Evolutionary conservation across 2,113 vertebrate genomes (phyloP).

Genomic region (Lota lota): DNA sequence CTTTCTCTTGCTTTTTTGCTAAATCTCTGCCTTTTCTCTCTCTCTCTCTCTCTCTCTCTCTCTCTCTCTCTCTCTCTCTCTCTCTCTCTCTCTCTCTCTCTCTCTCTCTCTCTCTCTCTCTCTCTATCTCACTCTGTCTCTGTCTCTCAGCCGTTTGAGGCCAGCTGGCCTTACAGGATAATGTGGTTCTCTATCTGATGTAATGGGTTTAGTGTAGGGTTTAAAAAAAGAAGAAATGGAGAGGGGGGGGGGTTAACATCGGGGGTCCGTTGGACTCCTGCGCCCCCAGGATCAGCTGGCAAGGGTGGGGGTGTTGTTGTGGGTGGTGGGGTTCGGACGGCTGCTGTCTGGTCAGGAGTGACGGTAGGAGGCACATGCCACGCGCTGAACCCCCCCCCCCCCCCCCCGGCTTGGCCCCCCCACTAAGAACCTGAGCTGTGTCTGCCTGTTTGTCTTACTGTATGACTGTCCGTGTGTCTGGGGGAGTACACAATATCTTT

Average conservation of each 20-base stretch:
- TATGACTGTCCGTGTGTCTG: conserved; percentile 4
- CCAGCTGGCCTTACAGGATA: conserved; percentile 55
- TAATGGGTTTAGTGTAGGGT: conserved; percentile 58
- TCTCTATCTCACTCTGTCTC: conserved; percentile 3
- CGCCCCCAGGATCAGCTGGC: conserved; percentile 62
- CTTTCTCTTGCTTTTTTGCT: not conserved
- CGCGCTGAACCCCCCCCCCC: no score
- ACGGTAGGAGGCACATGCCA: conserved; percentile 33
- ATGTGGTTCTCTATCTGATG: conserved; percentile 55
- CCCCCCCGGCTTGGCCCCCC: not conserved
- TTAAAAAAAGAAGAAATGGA: conserved; percentile 22
- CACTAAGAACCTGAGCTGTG: not conserved
- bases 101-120: not conserved
- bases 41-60: not conserved
- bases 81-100: not conserved
- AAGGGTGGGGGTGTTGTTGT: conserved; percentile 18
- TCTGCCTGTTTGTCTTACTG: not conserved
- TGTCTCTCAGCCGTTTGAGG: conserved; percentile 10
- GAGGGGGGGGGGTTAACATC: not conserved
- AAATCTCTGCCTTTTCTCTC: not conserved
- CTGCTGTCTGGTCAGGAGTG: conserved; percentile 58
- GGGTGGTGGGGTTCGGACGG: conserved; percentile 1
- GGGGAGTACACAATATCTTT: conserved; percentile 12
- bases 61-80: not conserved
- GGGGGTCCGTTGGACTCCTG: conserved; percentile 48